Evolutionary conservation across 1,140 invertebrate genomes (phyloP).

Genomic region (Eulimnadia texana): DNA sequence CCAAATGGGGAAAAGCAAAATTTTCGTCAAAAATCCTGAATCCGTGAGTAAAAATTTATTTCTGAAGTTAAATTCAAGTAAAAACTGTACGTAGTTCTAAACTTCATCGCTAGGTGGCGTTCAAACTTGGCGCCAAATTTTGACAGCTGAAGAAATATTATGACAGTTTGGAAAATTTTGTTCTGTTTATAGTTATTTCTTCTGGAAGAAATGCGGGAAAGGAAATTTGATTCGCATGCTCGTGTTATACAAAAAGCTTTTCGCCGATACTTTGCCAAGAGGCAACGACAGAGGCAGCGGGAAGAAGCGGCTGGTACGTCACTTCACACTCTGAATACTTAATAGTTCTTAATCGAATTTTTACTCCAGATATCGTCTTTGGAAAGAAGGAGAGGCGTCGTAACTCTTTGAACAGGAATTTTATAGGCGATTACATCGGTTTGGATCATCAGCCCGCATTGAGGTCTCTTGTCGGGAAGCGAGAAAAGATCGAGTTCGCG

Average conservation of each 20-base stretch:
- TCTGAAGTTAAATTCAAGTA: background rate
- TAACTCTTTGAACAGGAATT: constrained; percentile 52
- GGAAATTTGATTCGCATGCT: constrained; percentile 53
- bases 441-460: constrained; percentile 45
- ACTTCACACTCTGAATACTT: too few species aligned
- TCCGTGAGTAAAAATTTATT: constrained; percentile 36
- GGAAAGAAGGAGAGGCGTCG: constrained; percentile 50
- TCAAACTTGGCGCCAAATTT: background rate
- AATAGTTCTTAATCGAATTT: too few species aligned
- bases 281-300: constrained; percentile 43
- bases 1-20: constrained; percentile 53
- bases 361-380: constrained; percentile 41
- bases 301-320: constrained; percentile 41
- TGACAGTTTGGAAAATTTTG: too few species aligned
- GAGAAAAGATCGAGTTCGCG: constrained; percentile 55
- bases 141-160: background rate
- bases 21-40: constrained; percentile 63
- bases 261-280: constrained; percentile 47
- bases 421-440: constrained; percentile 59
- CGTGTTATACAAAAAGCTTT: constrained; percentile 57
- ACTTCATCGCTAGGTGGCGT: too few species aligned
- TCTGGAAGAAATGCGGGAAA: constrained; percentile 53
- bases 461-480: constrained; percentile 40
- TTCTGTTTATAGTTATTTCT: constrained; percentile 44
- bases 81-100: too few species aligned